These are phyloP conservation scores for Busseola fusca DNA, from an alignment of 2,888 invertebrate species.

Conservation along the genomic window DNA sequence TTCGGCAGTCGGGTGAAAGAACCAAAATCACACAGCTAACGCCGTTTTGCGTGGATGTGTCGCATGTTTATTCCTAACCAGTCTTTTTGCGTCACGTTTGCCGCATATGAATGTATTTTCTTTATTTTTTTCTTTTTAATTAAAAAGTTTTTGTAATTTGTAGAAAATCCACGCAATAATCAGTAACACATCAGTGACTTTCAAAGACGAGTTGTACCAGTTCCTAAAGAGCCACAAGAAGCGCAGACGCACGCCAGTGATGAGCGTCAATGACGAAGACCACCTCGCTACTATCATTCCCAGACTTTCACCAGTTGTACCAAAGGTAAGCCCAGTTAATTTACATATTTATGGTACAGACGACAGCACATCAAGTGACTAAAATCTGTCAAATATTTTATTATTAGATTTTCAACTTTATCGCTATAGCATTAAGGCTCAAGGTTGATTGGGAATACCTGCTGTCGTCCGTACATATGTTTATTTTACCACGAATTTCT, in stretches of 20 bases:
- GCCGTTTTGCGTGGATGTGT: too few species aligned
- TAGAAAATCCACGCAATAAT: conserved; percentile 91
- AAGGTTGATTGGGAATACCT: too few species aligned
- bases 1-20: not conserved
- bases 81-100: too few species aligned
- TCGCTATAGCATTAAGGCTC: too few species aligned
- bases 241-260: conserved; percentile 53
- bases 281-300: conserved; percentile 87
- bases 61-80: too few species aligned
- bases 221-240: conserved; percentile 82
- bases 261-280: conserved; percentile 62
- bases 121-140: too few species aligned
- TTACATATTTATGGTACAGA: not conserved
- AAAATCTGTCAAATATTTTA: too few species aligned
- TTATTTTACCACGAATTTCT: not conserved
- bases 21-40: not conserved
- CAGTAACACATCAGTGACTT: conserved; percentile 88
- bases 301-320: conserved; percentile 93
- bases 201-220: conserved; percentile 89
- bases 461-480: too few species aligned
- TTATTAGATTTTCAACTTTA: too few species aligned
- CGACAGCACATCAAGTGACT: too few species aligned
- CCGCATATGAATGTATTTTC: too few species aligned
- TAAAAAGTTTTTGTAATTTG: not conserved
- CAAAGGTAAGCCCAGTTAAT: conserved; percentile 89